Evolutionary conservation across 2,797 vertebrate species (phyloP).

Genomic region (Calcarius lapponicus): DNA sequence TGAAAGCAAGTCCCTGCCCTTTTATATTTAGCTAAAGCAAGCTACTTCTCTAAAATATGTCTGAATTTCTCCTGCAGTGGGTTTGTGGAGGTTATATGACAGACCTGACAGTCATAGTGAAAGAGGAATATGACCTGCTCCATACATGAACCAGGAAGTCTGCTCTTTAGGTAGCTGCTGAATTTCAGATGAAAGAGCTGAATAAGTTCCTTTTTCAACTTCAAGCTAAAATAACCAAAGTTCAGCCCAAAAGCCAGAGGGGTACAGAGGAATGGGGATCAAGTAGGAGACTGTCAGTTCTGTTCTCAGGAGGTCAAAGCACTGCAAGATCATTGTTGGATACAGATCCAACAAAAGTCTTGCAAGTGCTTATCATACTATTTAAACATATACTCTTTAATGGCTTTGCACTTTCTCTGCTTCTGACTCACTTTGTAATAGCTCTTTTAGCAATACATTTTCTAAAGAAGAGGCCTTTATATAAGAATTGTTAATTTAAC

Average conservation of each 20-base stretch:
- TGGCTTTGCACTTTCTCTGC: neutral
- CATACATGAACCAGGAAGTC: constrained; percentile 50
- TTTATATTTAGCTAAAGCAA: constrained; percentile 16
- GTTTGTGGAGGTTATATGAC: constrained; percentile 26
- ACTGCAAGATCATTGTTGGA: neutral
- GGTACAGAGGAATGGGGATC: neutral
- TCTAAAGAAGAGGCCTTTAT: neutral
- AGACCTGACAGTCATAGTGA: constrained; percentile 34
- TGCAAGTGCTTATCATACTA: neutral
- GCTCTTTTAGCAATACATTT: neutral
- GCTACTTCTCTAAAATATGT: constrained; percentile 51
- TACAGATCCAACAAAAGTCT: neutral
- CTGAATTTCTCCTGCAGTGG: constrained; percentile 49
- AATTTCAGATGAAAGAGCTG: constrained; percentile 47
- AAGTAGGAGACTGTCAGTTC: neutral
- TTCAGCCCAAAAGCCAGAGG: neutral
- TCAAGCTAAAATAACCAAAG: constrained; percentile 19
- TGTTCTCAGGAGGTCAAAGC: neutral
- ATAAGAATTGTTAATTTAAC: neutral
- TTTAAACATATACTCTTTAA: neutral
- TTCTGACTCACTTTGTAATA: neutral
- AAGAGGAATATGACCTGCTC: constrained; percentile 67
- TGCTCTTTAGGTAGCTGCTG: constrained; percentile 4
- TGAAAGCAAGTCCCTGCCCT: neutral
- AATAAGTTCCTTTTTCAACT: constrained; percentile 51